phyloP scores from a whole-genome alignment of 2,888 invertebrate species.

The Acronicta alni region DNA sequence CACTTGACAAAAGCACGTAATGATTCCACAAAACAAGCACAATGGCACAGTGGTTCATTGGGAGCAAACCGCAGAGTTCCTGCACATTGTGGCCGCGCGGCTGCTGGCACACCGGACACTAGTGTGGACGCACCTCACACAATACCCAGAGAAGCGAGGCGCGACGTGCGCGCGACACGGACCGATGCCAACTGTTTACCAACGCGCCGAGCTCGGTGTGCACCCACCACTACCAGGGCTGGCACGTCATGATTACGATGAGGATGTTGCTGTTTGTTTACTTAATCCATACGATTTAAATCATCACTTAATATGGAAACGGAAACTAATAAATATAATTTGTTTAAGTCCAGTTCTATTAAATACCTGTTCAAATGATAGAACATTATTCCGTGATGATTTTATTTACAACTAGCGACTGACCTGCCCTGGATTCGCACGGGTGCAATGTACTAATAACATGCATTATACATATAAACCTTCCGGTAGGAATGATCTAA shows the following conservation, averaged over 20 bases:
- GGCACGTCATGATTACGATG: constrained; percentile 49
- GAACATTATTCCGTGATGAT: no score
- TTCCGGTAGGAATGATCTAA: no score
- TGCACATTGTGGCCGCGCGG: constrained; percentile 73
- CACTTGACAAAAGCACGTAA: constrained; percentile 63
- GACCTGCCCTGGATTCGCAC: no score
- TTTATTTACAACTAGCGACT: no score
- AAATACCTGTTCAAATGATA: background rate
- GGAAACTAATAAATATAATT: constrained; percentile 19
- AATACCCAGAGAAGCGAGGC: constrained; percentile 47
- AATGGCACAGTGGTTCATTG: constrained; percentile 60
- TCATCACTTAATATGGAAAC: constrained; percentile 10
- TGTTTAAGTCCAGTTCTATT: background rate
- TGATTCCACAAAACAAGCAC: constrained; percentile 62
- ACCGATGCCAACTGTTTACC: constrained; percentile 77
- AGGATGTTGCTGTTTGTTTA: constrained; percentile 40
- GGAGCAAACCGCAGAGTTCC: constrained; percentile 78
- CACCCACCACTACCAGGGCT: constrained; percentile 69
- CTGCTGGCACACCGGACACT: constrained; percentile 35
- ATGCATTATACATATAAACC: no score
- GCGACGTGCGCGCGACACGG: constrained; percentile 75
- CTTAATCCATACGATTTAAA: constrained; percentile 27
- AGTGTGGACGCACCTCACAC: constrained; percentile 53
- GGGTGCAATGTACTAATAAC: no score
- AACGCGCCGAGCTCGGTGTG: constrained; percentile 70